Base-by-base conservation (phyloP, 23 tunicate species). In the Halocynthia aurantium region DNA sequence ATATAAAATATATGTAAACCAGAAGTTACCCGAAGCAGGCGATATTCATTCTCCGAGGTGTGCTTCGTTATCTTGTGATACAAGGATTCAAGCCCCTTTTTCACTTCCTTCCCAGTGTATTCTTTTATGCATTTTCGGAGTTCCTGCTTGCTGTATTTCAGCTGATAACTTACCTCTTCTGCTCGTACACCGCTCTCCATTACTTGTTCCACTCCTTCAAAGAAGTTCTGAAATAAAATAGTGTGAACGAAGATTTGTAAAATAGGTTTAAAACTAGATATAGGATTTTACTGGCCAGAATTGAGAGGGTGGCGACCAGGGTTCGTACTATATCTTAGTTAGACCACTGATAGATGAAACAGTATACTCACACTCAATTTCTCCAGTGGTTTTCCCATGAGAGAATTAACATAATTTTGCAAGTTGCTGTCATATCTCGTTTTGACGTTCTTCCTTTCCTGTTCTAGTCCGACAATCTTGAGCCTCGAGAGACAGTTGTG, bases 161-260 rank as follows among this genome's bases (percentile, higher is more conserved):
- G 82, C 80, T 88, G 86, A 57, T 65, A 94, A 17, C 94, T 88
- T 22, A 94, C 91, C 62, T 94, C 99, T 61, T 94, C 99, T 18
- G 95, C 93, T 22, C 90, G 79, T 8, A 89, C 86, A 7, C 95
- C 99, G 7, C 69, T 65, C 52, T 81, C 99, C 69, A 94, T 94
- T 69, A 88, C 95, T 61, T 94, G 86, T 62, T 84, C 82, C 62
- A 94, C 99, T 44, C 99, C 99, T 66, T 94, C 99, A 69, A 94
- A 94, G 87, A 94, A 94, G 57, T 72, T 87, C 98, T 87, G 82
- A 5, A 72, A 71, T 18, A n/a, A 17, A 77, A 77, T 13, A 52
- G 13, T 68, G 49, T 1, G 15, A 68, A 1, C 2, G 2, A 20
- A 68, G 13, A 68, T 19, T 15, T 1, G 49, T 12, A 72, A 72